These are phyloP conservation scores for Momotus momota DNA, from an alignment of 2,797 vertebrate genomes.

Conservation along the genomic window DNA sequence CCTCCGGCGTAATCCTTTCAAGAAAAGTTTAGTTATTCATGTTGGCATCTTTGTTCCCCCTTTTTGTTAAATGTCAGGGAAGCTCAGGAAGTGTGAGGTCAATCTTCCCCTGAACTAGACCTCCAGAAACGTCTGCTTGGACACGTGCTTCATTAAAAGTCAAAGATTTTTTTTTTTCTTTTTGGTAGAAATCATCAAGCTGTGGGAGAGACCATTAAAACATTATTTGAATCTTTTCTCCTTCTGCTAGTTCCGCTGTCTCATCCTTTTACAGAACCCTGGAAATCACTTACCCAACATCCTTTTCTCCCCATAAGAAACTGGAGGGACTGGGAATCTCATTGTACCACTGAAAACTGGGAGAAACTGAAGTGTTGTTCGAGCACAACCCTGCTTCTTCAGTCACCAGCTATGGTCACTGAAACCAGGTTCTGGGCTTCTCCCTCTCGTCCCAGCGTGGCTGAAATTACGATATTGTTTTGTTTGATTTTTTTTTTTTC, in stretches of 20 bases:
- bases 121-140: not conserved
- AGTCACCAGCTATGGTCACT: not conserved
- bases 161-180: not conserved
- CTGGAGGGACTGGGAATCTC: not conserved
- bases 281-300: not conserved
- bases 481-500: not conserved
- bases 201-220: not conserved
- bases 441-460: not conserved
- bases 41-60: not conserved
- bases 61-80: not conserved
- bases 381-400: not conserved
- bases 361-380: not conserved
- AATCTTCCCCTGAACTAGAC: not conserved
- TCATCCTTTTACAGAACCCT: not conserved
- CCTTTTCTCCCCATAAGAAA: not conserved
- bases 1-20: not conserved
- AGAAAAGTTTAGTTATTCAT: not conserved
- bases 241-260: not conserved
- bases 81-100: not conserved
- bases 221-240: not conserved
- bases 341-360: not conserved
- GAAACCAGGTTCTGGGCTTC: not conserved
- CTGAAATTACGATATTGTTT: not conserved
- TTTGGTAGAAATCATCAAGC: not conserved
- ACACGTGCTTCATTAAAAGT: not conserved